These are phyloP conservation scores for Anisognathus igniventris DNA, from an alignment of 2,797 vertebrate species.

Conservation along the genomic window DNA sequence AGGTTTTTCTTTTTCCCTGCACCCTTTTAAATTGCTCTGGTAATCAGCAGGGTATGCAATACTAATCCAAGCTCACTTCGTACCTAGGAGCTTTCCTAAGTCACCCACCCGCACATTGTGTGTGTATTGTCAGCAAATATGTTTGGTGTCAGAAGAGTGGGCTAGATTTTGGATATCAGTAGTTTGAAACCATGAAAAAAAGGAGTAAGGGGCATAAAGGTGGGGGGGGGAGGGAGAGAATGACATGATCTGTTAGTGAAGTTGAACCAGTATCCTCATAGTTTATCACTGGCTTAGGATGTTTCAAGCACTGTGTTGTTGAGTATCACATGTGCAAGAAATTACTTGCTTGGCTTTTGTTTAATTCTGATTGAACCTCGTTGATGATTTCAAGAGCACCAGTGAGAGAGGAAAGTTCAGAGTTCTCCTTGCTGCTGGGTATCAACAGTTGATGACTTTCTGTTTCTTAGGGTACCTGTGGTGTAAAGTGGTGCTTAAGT, in stretches of 20 bases:
- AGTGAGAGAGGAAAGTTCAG: not conserved
- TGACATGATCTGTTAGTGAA: not conserved
- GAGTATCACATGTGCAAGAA: not conserved
- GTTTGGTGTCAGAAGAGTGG: not conserved
- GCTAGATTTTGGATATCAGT: not conserved
- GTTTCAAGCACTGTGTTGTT: not conserved
- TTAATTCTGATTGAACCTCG: not conserved
- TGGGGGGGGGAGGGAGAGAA: not conserved
- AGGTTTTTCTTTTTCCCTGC: not conserved
- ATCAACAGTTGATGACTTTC: not conserved
- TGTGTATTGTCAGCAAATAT: not conserved
- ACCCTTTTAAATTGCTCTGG: not conserved
- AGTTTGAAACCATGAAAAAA: not conserved
- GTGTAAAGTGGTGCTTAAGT: not conserved
- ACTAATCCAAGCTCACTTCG: not conserved
- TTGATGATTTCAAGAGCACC: not conserved
- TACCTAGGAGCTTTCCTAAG: not conserved
- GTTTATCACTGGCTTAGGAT: not conserved
- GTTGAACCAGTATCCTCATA: not conserved
- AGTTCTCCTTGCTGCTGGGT: not conserved
- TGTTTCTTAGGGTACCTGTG: not conserved
- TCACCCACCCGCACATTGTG: accelerated
- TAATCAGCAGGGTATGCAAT: not conserved
- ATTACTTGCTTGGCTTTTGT: not conserved
- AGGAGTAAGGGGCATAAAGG: not conserved